These are phyloP conservation scores for Leucoraja ocellata DNA, from an alignment of 2,797 vertebrate genomes.

Conservation along the genomic window DNA sequence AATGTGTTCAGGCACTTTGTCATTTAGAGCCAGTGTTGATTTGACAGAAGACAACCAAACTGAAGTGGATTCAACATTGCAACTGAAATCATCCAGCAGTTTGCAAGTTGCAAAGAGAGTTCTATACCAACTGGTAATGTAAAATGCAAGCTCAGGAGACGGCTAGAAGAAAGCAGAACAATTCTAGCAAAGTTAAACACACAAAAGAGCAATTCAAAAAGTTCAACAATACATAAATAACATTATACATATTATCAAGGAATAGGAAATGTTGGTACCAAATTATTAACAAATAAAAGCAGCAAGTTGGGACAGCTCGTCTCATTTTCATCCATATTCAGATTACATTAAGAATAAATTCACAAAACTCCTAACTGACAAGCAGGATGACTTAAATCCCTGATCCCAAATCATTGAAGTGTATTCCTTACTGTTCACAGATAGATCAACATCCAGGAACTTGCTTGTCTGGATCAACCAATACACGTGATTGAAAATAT, in stretches of 20 bases:
- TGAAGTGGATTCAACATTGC: constrained; percentile 47
- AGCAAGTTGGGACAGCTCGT: background rate
- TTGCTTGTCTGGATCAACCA: background rate
- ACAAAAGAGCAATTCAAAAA: background rate
- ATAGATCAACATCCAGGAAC: background rate
- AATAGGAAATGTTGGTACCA: background rate
- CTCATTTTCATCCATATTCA: background rate
- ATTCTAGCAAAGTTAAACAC: constrained; percentile 43
- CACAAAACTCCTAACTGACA: background rate
- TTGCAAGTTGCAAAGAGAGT: constrained; percentile 62
- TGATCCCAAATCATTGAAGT: background rate
- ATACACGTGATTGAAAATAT: background rate
- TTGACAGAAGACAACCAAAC: constrained; percentile 73
- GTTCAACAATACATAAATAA: background rate
- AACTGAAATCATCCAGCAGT: constrained; percentile 57
- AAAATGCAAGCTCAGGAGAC: constrained; percentile 48
- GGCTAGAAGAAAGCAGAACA: constrained; percentile 41
- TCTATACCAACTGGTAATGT: constrained; percentile 64
- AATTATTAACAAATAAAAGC: background rate
- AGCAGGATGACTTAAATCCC: background rate
- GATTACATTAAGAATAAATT: background rate
- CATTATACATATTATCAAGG: constrained; percentile 10
- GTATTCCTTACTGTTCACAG: background rate
- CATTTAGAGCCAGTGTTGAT: constrained; percentile 59
- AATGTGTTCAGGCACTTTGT: constrained; percentile 58